Percentiles rank a stretch among this genome's conserved stretches.
These are phyloP conservation scores for Sarcophaga peregrina DNA, from an alignment of 1,140 invertebrate genomes.

Conservation along the genomic window DNA sequence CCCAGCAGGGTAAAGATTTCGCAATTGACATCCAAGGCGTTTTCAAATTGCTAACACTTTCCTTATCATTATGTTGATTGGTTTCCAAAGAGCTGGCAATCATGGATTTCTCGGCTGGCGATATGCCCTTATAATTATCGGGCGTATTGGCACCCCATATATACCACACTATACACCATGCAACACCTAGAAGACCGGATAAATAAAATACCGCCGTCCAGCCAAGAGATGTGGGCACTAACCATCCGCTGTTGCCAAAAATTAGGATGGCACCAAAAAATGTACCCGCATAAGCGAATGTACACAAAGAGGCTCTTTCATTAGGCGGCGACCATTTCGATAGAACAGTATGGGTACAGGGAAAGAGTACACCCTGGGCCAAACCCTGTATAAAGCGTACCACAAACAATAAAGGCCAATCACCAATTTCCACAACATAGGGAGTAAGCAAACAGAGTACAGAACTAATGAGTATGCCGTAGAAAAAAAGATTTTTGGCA, in stretches of 20 bases:
- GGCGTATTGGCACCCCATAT: constrained; percentile 77
- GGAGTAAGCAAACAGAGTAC: constrained; percentile 69
- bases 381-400: constrained; percentile 82
- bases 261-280: constrained; percentile 76
- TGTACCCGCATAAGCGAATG: constrained; percentile 73
- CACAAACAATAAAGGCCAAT: constrained; percentile 71
- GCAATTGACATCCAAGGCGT: constrained; percentile 83
- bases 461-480: constrained; percentile 70
- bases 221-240: constrained; percentile 73
- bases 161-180: constrained; percentile 74
- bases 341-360: constrained; percentile 79
- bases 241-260: constrained; percentile 71
- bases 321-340: constrained; percentile 68
- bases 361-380: constrained; percentile 81
- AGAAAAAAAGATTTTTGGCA: constrained; percentile 72
- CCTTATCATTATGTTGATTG: constrained; percentile 41
- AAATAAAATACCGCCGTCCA: constrained; percentile 85
- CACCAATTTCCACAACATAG: constrained; percentile 61
- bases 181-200: constrained; percentile 73
- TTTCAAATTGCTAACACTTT: not conserved
- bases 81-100: constrained; percentile 67
- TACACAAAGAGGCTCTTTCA: constrained; percentile 72
- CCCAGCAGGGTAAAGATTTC: constrained; percentile 84
- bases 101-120: constrained; percentile 71
- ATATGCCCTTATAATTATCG: constrained; percentile 70